Base-by-base conservation (phyloP, 2,797 vertebrate genomes). In the Acanthurus leucopareius region DNA sequence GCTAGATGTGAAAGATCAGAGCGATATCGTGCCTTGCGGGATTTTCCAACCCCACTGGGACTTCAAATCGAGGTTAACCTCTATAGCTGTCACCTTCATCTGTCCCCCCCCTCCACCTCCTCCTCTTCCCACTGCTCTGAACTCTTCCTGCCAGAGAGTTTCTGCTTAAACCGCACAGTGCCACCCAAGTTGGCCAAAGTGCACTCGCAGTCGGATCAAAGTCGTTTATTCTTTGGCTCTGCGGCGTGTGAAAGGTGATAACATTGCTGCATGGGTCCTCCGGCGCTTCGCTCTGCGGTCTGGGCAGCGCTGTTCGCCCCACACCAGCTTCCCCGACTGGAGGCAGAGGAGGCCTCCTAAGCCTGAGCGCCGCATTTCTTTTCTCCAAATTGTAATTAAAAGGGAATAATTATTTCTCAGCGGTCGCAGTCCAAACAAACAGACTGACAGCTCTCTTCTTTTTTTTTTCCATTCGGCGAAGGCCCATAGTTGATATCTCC, bases 321-420 rank as follows among this genome's bases (percentile, higher is more conserved):
- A 19, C 78, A 60, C 75, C 80, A 71, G 80, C 89, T 17, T 80
- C 61, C 66, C 72, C 58, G 70, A 78, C 83, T 78, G 75, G 85
- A 87, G 79, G 53, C 78, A n/a, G 79, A 71, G 64, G 75, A 82
- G 76, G 73, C 82, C 53, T 85, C 83, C 86, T 78, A 80, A 91
- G 89, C 86, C 84, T 14, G 83, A 79, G 88, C 71, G 64, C 80
- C 6, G 82, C 84, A 42, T 70, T 75, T 81, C 88, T 91, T 91
- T 90, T 88, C 92, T 93, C 83, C 85, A 91, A 93, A 93, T 90
- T 81, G 90, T 95, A 95, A 95, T 95, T 95, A 95, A 94, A 94
- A 94, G 86, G 71, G 93, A 93, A 93, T 93, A 93, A 94, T 94
- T 92, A 93, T 94, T 94, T 93, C 91, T 95, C 90, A 75, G 93